Evolutionary conservation across 2,888 invertebrate genomes (phyloP).

Genomic region (Chouioia cunea): DNA sequence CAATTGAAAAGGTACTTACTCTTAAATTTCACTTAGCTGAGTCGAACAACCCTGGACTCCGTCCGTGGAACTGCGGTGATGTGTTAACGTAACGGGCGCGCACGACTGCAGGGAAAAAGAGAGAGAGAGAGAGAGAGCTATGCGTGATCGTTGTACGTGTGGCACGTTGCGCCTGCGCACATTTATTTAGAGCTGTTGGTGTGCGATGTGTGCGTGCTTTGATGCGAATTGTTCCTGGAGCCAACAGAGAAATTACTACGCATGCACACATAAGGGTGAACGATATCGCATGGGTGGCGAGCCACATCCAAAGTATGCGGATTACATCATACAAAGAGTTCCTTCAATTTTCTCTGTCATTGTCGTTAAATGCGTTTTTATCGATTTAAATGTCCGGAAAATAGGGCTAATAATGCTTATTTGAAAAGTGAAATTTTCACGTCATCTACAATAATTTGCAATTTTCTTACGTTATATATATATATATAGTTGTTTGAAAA

Average conservation of each 20-base stretch:
- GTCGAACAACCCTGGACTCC: conserved; percentile 5
- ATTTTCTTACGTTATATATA: too few species aligned
- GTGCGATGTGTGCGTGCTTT: neutral
- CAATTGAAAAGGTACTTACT: too few species aligned
- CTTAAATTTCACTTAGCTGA: neutral
- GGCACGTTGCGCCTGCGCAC: conserved; percentile 51
- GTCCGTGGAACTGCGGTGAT: conserved; percentile 8
- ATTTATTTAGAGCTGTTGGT: conserved; percentile 14
- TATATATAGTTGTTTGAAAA: too few species aligned
- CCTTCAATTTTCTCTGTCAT: too few species aligned
- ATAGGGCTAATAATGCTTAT: too few species aligned
- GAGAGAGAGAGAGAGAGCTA: conserved; percentile 12
- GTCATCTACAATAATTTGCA: too few species aligned
- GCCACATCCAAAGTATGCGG: too few species aligned
- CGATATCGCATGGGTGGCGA: too few species aligned
- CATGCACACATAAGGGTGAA: neutral
- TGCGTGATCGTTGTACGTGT: neutral
- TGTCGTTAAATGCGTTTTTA: too few species aligned
- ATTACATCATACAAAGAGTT: too few species aligned
- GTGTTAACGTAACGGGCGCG: conserved; percentile 14
- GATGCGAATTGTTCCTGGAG: conserved; percentile 25
- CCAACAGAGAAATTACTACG: neutral
- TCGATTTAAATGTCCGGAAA: too few species aligned
- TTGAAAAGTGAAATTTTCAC: too few species aligned
- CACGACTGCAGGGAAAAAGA: neutral